Base-by-base conservation (phyloP, 2,797 vertebrate species). In the Esox masquinongy region DNA sequence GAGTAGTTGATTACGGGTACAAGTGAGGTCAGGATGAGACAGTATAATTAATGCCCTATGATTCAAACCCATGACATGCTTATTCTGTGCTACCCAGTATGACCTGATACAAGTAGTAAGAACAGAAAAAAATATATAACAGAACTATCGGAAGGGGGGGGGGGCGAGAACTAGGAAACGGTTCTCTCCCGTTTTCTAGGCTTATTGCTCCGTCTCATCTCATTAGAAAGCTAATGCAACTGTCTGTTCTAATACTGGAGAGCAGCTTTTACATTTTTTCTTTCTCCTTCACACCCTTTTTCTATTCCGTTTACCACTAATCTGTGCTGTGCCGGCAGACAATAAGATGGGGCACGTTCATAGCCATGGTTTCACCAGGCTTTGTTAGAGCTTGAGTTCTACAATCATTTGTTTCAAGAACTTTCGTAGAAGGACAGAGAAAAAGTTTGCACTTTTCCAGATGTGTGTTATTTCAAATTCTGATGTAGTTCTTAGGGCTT, bases 221-320 rank as follows among this genome's bases (percentile, higher is more conserved):
- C 91, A 91, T 94, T 94, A 94, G 90, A 88, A 90, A 88, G 89
- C 90, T 93, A 94, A 94, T 93, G 89, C 91, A 91, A 92, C 90
- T 95, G 93, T 94, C 92, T 93, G 92, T 94, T 94, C 92, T 93
- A 90, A 94, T 94, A 91, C 88, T 84, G 80, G 82, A 82, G 88
- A 93, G 91, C 92, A 92, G 92, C 90, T 93, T 91, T 91, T 93
- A 88, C 89, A 88, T 85, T 80, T 79, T 66, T 80, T 79, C 61
- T 78, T 76, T 74, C 17, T 63, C 56, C 47, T 26, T 88, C 83
- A 78, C 90, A 88, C 85, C 88, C 88, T 89, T 92, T 90, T 90
- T 90, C 84, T 90, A 87, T 91, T 92, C 86, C 81, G 84, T 80
- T 91, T 89, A 79, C 85, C 80, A 79, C 89, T 94, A 93, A 94